Base-by-base conservation (phyloP, 2,888 invertebrate genomes). In the Lissocephala sabroskyi region DNA sequence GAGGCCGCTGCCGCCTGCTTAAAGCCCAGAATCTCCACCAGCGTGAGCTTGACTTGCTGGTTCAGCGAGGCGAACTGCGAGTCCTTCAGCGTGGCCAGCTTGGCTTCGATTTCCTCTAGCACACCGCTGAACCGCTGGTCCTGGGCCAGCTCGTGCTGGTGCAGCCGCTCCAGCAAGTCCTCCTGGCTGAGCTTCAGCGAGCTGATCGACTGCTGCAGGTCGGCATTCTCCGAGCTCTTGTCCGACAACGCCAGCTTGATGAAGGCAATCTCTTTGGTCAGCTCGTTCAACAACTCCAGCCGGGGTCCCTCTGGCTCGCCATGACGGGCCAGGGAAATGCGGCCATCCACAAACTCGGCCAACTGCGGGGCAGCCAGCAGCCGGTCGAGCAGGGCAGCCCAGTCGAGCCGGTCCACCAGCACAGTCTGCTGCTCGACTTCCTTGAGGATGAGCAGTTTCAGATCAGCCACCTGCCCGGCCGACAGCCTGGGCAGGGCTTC, bases 181-280 rank as follows among this genome's bases (percentile, higher is more conserved):
- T 80, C 74, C 45, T 84, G 84, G 0, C 60, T 61, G 1, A 68
- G 52, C 35, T 77, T 77, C 13, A 84, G 45, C 2, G 59, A 65
- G 39, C 75, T 73, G 1, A 84, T 75, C 1, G 82, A 81, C 37
- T 67, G 68, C 33, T 83, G 79, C 3, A 84, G 53, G 50, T 79
- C 70, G 2, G 79, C 68, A 51, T 83, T 80, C 50, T 82, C 81
- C 0, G 86, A 85, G 54, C 86, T 86, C 43, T 87, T 81, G 44
- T 86, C 86, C 0, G 85, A 82, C 4, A 89, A 79, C 54, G 88
- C 87, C 6, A 86, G 81, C 64, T 88, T 88, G 49, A 90, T 86
- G 49, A 84, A 84, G 32, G 86, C 86, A 3, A 91, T 84, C 59
- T 88, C 87, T 2, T 80, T 80, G 51, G 87, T 86, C 1, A 88